phyloP scores from a whole-genome alignment of 1,140 invertebrate genomes.

The Neotoxoptera formosana region DNA sequence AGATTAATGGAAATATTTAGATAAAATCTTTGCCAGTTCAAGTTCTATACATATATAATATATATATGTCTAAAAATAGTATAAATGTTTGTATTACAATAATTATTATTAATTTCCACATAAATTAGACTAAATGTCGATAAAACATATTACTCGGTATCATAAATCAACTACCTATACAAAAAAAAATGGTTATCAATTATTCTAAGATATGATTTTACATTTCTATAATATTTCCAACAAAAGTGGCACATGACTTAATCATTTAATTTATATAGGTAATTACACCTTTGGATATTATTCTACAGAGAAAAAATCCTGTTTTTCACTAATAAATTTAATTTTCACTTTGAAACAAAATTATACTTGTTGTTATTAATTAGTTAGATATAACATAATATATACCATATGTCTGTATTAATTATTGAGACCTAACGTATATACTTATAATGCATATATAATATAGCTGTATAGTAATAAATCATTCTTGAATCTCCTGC shows the following conservation, averaged over 20 bases:
- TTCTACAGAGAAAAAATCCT: neutral
- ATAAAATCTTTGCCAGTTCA: neutral
- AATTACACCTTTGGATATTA: neutral
- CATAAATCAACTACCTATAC: neutral
- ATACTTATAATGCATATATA: neutral
- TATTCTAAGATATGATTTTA: neutral
- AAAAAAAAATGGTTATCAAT: neutral
- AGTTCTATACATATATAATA: neutral
- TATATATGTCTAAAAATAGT: too few species aligned
- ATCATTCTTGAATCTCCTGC: neutral
- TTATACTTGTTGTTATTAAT: neutral
- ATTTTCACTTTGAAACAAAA: neutral
- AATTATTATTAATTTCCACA: neutral
- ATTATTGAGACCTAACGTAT: neutral
- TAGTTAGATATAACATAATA: neutral
- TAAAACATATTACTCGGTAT: neutral
- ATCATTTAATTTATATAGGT: neutral
- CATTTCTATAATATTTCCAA: neutral
- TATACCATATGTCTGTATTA: neutral
- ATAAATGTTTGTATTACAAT: neutral
- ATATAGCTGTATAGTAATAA: neutral
- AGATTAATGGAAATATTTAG: neutral
- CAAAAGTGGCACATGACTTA: neutral
- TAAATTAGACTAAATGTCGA: neutral
- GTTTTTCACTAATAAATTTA: neutral